Evolutionary conservation across 2,888 invertebrate species (phyloP).

Genomic region (Uropetala carovei): DNA sequence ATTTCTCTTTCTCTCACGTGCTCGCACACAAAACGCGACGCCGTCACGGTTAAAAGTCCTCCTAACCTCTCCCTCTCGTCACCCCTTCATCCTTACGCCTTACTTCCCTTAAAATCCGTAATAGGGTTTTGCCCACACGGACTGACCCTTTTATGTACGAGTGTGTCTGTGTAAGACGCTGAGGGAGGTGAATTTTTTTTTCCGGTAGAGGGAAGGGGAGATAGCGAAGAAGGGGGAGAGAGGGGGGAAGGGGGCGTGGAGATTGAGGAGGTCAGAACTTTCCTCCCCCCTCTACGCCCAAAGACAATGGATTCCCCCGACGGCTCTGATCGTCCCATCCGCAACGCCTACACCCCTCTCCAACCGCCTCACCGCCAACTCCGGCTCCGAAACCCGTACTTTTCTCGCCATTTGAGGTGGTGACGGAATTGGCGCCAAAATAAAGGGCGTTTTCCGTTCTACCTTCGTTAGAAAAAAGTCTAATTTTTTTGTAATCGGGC

Average conservation of each 20-base stretch:
- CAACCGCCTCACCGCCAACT: slow-evolving; percentile 33
- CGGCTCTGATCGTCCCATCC: slow-evolving; percentile 54
- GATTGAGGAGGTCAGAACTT: slow-evolving; percentile 32
- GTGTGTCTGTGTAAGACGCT: background rate
- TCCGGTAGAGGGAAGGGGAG: background rate
- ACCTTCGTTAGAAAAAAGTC: slow-evolving; percentile 11
- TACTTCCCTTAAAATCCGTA: background rate
- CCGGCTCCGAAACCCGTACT: slow-evolving; percentile 60
- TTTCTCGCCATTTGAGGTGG: slow-evolving; percentile 63
- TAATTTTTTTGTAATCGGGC: background rate
- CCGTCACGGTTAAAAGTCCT: background rate
- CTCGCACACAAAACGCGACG: background rate
- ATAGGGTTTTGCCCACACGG: background rate
- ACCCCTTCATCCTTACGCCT: background rate
- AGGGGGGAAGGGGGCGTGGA: background rate
- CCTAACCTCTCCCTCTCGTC: background rate
- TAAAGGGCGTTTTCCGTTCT: slow-evolving; percentile 50
- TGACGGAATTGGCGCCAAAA: slow-evolving; percentile 64
- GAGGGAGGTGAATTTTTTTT: background rate
- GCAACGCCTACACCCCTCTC: slow-evolving; percentile 55
- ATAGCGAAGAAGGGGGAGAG: background rate
- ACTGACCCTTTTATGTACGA: background rate
- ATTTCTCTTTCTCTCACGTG: background rate
- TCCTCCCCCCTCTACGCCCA: slow-evolving; percentile 29
- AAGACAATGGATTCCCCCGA: slow-evolving; percentile 57